phyloP scores from a whole-genome alignment of 2,113 vertebrate species.

The Calyptomena viridis region DNA sequence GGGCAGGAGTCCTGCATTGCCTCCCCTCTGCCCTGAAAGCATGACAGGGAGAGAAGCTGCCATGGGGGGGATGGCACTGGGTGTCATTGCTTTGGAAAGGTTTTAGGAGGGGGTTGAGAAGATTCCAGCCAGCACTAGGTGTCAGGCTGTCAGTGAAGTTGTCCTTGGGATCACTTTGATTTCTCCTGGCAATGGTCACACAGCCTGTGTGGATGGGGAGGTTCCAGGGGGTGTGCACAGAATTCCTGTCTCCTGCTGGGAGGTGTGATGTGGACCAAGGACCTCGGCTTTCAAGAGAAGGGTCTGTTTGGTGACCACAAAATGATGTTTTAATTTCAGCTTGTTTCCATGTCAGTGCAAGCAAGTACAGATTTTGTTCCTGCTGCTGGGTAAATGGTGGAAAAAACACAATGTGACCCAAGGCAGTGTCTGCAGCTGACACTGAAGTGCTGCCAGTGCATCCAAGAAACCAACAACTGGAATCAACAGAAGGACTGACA shows the following conservation, averaged over 20 bases:
- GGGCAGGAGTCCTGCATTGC: neutral
- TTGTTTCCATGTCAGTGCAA: neutral
- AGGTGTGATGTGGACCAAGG: neutral
- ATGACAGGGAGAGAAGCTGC: neutral
- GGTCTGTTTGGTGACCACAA: neutral
- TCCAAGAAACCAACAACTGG: neutral
- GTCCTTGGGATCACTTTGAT: neutral
- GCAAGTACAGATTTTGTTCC: neutral
- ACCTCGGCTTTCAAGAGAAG: neutral
- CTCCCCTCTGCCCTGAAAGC: neutral
- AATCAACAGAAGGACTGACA: neutral
- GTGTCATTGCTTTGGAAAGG: neutral
- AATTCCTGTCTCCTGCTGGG: neutral
- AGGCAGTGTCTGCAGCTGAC: neutral
- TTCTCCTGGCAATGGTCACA: neutral
- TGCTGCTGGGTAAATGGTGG: neutral
- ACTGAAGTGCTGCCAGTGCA: neutral
- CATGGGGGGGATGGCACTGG: neutral
- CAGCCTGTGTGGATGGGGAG: neutral
- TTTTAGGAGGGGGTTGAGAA: neutral
- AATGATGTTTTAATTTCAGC: neutral
- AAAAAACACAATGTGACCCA: neutral
- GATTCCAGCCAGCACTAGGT: neutral
- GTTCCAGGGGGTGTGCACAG: accelerated
- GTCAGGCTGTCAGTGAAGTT: neutral